Percentiles rank a stretch among this genome's conserved stretches.
Conservation (phyloP, 2,797 vertebrate genomes). For the Onychomys arenicola region DNA sequence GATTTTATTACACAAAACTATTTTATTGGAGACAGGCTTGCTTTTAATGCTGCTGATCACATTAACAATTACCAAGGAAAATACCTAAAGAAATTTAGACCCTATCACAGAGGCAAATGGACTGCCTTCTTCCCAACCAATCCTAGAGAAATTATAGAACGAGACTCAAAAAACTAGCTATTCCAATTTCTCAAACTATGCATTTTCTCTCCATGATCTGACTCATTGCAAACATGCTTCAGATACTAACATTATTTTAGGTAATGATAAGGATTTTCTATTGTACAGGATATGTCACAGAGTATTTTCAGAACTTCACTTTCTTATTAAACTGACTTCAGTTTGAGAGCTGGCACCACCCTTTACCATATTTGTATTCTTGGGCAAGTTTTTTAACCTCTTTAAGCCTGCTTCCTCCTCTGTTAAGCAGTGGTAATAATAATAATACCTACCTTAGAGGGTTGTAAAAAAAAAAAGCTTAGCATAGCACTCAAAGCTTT, state of each 20-base stretch:
- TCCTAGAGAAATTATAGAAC: constrained; percentile 28
- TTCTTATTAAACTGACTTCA: constrained; percentile 43
- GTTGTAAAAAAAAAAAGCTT: constrained; percentile 46
- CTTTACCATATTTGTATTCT: constrained; percentile 74
- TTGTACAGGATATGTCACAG: background rate
- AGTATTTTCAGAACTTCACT: constrained; percentile 46
- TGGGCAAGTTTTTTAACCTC: constrained; percentile 84
- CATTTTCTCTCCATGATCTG: background rate
- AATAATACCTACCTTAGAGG: constrained; percentile 64
- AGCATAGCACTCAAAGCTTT: constrained; percentile 55
- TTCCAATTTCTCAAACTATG: constrained; percentile 3
- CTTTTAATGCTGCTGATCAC: constrained; percentile 40
- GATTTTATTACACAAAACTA: constrained; percentile 37
- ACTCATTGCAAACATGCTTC: background rate
- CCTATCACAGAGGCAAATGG: background rate
- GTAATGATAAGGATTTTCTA: constrained; percentile 35
- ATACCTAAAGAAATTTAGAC: background rate
- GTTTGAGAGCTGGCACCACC: constrained; percentile 54
- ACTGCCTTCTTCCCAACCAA: background rate
- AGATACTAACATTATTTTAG: constrained; percentile 47
- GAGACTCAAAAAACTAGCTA: constrained; percentile 43
- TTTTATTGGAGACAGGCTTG: background rate
- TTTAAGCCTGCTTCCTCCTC: constrained; percentile 75
- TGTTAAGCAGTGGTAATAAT: constrained; percentile 60
- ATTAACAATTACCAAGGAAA: constrained; percentile 56